Conservation (phyloP, 2,888 invertebrate species). For the Drosophila algonquin region DNA sequence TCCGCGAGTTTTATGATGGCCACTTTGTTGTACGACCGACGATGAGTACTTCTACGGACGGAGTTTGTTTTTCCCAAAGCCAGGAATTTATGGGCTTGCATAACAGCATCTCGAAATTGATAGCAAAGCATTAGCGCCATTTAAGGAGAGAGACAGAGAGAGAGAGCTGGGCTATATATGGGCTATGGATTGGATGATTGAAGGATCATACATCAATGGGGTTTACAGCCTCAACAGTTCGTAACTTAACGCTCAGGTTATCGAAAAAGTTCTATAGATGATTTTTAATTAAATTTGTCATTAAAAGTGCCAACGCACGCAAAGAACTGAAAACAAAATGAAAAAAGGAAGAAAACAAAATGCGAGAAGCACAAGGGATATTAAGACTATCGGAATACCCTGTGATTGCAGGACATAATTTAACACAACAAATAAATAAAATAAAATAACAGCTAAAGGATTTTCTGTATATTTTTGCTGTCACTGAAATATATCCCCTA, state of each 20-base stretch:
- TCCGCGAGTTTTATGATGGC: constrained; percentile 52
- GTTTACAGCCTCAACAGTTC: constrained; percentile 24
- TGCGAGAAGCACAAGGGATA: neutral
- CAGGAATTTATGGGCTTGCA: constrained; percentile 68
- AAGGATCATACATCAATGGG: neutral
- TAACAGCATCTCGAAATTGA: constrained; percentile 63
- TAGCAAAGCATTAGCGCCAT: constrained; percentile 56
- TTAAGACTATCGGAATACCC: neutral
- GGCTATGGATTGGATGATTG: neutral
- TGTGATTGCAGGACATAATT: neutral
- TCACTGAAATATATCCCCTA: no score
- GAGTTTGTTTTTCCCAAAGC: constrained; percentile 19
- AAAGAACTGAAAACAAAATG: neutral
- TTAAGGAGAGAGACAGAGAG: neutral
- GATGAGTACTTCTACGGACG: constrained; percentile 5
- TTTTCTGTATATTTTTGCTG: no score
- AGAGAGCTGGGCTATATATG: neutral
- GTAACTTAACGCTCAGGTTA: neutral
- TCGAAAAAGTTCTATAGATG: constrained; percentile 10
- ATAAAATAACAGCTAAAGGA: no score
- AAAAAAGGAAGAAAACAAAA: neutral
- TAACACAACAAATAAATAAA: no score
- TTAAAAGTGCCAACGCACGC: constrained; percentile 21
- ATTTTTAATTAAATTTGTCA: constrained; percentile 44
- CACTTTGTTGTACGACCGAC: constrained; percentile 31